These are phyloP conservation scores for Nothoprocta perdicaria DNA, from an alignment of 2,113 vertebrate species.

Conservation along the genomic window DNA sequence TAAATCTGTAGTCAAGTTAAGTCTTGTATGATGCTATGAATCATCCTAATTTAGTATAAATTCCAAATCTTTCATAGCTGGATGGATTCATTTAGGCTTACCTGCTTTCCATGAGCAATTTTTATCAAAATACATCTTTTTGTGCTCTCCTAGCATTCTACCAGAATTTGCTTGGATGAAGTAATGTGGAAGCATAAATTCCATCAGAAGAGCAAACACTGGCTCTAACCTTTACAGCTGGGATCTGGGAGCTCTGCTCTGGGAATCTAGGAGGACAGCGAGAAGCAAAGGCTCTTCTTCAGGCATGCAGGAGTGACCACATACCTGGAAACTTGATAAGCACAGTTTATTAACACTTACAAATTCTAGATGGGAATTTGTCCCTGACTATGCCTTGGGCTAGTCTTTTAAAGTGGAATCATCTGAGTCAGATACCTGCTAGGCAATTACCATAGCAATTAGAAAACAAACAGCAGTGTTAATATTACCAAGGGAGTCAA, in stretches of 20 bases:
- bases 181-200: background rate
- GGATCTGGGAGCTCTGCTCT: background rate
- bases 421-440: slow-evolving; percentile 9
- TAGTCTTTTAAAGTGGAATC: slow-evolving; percentile 16
- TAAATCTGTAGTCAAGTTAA: background rate
- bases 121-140: background rate
- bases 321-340: slow-evolving; percentile 16
- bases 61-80: background rate
- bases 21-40: background rate
- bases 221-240: background rate
- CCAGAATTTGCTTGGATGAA: background rate
- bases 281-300: background rate
- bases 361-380: background rate
- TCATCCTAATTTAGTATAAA: background rate
- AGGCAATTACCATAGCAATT: background rate
- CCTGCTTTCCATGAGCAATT: background rate
- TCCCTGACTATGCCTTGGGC: slow-evolving; percentile 39
- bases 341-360: background rate
- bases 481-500: background rate
- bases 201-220: background rate
- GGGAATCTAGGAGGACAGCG: background rate
- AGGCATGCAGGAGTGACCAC: background rate
- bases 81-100: background rate
- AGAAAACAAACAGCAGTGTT: slow-evolving; percentile 31
- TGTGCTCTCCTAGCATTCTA: background rate